A percentile compares a stretch with the other conserved stretches of the same genome.
Conservation (phyloP, 2,113 vertebrate species). For the Andinoacara biseriatus region DNA sequence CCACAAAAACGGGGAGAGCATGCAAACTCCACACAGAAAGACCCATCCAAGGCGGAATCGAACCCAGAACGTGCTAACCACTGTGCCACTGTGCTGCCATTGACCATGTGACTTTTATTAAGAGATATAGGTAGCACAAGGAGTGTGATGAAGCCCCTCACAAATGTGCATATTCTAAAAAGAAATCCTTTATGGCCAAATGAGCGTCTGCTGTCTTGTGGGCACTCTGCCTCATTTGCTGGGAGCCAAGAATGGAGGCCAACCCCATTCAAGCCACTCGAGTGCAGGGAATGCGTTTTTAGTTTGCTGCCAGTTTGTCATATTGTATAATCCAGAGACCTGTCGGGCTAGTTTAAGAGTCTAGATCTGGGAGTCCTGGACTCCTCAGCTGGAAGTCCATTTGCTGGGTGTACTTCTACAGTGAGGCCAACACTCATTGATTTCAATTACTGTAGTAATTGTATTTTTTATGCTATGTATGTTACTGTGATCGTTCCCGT, state of each 20-base stretch:
- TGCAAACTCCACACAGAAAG: too few relatives aligned
- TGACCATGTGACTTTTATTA: not conserved
- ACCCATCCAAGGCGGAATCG: too few relatives aligned
- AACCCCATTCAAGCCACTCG: not conserved
- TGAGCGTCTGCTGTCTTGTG: not conserved
- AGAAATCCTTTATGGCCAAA: not conserved
- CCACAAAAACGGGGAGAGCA: too few relatives aligned
- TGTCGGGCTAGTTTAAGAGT: not conserved
- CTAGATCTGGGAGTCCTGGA: not conserved
- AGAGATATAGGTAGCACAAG: not conserved
- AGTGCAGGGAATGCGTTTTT: not conserved
- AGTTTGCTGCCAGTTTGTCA: accelerated
- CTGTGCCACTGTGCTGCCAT: too few relatives aligned
- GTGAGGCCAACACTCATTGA: not conserved
- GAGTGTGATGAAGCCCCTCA: not conserved
- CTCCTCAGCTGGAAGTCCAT: not conserved
- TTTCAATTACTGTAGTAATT: not conserved
- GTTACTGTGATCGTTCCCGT: not conserved
- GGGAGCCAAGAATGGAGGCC: not conserved
- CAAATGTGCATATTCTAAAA: not conserved
- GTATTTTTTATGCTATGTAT: not conserved
- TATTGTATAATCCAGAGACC: not conserved
- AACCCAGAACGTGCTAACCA: too few relatives aligned
- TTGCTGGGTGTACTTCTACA: not conserved
- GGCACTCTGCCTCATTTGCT: not conserved